Base-by-base conservation (phyloP, 2,797 vertebrate species). In the Pempheris klunzingeri region DNA sequence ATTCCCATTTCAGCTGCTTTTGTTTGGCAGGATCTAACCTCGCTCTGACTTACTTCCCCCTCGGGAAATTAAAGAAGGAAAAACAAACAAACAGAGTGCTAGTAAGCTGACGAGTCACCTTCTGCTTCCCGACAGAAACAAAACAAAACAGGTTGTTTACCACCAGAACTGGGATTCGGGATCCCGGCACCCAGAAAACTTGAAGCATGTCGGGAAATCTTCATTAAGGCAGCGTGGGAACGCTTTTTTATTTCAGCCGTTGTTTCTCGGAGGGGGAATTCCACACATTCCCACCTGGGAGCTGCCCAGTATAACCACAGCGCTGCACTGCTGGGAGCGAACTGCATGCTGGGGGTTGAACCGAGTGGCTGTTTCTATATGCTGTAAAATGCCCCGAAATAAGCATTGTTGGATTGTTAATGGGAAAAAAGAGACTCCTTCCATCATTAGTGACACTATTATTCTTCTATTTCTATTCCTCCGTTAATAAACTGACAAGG, bases 141-240 rank as follows among this genome's bases (percentile, higher is more conserved):
- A 32, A 61, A 20, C 47, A 76, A 47, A 55, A 67, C 80, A 70
- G 64, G 53, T 60, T 81, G 72, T 87, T 87, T 75, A 70, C 71
- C 72, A 32, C 28, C 61, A 54, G 65, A 17, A 36, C 17, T 1
- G 1, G 14, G 39, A 57, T 14, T 60, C 4, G 1, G 64, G 46
- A 64, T 41, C 11, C 34, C 11, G 64, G 49, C 44, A 49, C 43
- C n/a, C 0, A 10, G 46, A 47, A 75, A 57, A 50, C 58, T 30
- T 8, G 12, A 43, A 28, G 15, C 41, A 28, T 67, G 52, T 41
- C 28, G 11, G 79, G 69, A 75, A 82, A 52, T 28, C 58, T 54
- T 73, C n/a, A 67, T 80, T 74, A 71, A 63, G 20, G 12, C 15
- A 7, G 15, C 3, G 74, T 50, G 77, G 77, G 74, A 72, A 75